Base-by-base conservation (phyloP, 2,797 vertebrate genomes). In the Steatocranus sp. region DNA sequence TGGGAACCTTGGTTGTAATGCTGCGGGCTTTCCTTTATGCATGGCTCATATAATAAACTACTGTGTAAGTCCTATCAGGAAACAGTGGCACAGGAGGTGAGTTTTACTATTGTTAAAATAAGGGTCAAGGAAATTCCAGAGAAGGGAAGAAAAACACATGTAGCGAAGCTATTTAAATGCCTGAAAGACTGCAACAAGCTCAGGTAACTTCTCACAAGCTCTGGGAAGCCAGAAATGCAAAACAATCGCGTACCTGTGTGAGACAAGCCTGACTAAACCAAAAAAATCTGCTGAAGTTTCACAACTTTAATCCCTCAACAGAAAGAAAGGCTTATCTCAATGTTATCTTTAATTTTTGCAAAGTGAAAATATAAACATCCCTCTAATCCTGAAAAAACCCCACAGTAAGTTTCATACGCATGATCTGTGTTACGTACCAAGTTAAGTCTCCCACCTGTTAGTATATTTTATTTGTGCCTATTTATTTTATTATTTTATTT, bases 381-480 rank as follows among this genome's bases (percentile, higher is more conserved):
- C 25, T 32, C 68, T 73, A 3, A 49, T n/a, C 25, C 25, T 48
- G 41, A 30, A 8, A 30, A 48, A 3, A 12, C 41, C 41, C 41
- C 14, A 0, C 8, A 23, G 12, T 11, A 17, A 17, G 5, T 17
- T 68, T 25, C 38, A 17, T 11, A 4, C 0, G 1, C 36, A 2
- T 68, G 63, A 68, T 25, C 68, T 5, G 4, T 8, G 27, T 32
- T 32, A 73, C 2, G 1, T n/a, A 49, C 18, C 1, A 56, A 56
- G 25, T 30, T 30, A 56, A 1, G 53, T 56, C 53, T 56, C 27
- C 53, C 27, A 56, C 53, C 15, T 56, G 27, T 56, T 56, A 30
- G 53, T 10, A 56, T 56, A 30, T 56, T 30, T 56, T 56, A 56
- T 30, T 56, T 30, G 15, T 30, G 0, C 53, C 53, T 56, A 30